These are phyloP conservation scores for Thereuonema tuberculata DNA, from an alignment of 1,140 invertebrate species.

Conservation along the genomic window DNA sequence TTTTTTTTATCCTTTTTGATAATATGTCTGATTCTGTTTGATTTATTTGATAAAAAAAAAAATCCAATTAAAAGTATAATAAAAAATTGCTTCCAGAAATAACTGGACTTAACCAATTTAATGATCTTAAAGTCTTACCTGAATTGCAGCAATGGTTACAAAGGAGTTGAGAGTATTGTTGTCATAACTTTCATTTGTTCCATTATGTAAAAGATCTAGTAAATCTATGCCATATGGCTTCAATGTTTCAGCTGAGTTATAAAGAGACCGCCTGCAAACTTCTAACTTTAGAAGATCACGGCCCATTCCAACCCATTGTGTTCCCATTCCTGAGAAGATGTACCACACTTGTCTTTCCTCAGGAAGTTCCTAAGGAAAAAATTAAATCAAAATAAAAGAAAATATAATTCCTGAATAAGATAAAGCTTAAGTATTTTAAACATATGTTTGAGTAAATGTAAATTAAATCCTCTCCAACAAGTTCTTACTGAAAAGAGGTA, in stretches of 20 bases:
- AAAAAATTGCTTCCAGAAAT: too few species aligned
- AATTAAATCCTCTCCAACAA: too few species aligned
- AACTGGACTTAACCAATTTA: too few species aligned
- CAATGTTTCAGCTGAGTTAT: constrained; percentile 55
- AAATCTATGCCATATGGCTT: constrained; percentile 65
- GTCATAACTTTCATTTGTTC: constrained; percentile 31
- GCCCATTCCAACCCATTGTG: constrained; percentile 91
- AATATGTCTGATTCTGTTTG: too few species aligned
- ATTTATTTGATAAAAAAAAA: too few species aligned
- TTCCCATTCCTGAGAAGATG: constrained; percentile 92
- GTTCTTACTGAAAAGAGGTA: too few species aligned
- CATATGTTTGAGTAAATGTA: background rate
- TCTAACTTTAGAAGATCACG: constrained; percentile 65
- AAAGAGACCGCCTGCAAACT: constrained; percentile 59
- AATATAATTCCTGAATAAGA: too few species aligned
- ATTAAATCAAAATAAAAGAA: constrained; percentile 3
- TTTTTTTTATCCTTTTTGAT: too few species aligned
- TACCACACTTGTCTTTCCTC: constrained; percentile 68
- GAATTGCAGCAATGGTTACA: constrained; percentile 84
- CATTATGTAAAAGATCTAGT: constrained; percentile 59
- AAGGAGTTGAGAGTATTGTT: constrained; percentile 78
- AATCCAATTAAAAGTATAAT: too few species aligned
- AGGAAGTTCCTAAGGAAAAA: constrained; percentile 34
- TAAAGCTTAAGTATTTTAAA: constrained; percentile 8
- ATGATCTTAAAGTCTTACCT: constrained; percentile 33